Conservation (phyloP, 1,140 invertebrate species). For the Ditylenchus dipsaci region DNA sequence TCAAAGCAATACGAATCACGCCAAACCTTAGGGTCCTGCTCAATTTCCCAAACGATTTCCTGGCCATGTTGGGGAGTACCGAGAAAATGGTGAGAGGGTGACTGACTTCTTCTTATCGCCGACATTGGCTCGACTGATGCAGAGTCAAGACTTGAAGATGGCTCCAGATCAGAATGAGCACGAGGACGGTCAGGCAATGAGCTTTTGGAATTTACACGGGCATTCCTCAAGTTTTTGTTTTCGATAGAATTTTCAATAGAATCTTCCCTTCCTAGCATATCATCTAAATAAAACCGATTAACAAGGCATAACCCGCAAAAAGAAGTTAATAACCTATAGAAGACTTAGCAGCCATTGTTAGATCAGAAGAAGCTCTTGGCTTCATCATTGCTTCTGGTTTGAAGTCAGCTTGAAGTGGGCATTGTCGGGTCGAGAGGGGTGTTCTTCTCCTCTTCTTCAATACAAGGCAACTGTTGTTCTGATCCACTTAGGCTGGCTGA, state of each 20-base stretch:
- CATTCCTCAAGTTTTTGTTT: conserved; percentile 10
- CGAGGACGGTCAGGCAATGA: conserved; percentile 6
- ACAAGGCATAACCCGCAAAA: no score
- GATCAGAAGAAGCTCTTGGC: no score
- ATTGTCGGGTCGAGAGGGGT: not conserved
- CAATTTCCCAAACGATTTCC: conserved; percentile 52
- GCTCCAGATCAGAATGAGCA: conserved; percentile 1
- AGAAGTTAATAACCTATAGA: no score
- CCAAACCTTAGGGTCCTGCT: conserved; percentile 52
- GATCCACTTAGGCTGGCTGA: not conserved
- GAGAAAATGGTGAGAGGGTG: conserved; percentile 34
- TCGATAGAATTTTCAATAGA: conserved; percentile 11
- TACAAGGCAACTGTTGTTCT: conserved; percentile 16
- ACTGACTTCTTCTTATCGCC: conserved; percentile 16
- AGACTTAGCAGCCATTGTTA: no score
- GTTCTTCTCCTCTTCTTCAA: conserved; percentile 14
- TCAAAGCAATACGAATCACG: not conserved
- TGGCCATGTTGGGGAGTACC: conserved; percentile 53
- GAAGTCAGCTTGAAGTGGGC: not conserved
- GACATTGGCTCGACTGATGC: conserved; percentile 12
- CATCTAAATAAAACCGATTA: no score
- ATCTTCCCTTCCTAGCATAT: not conserved
- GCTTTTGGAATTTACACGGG: not conserved
- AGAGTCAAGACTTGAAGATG: conserved; percentile 4
- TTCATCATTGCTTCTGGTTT: no score